Percentiles rank a stretch among this genome's conserved stretches.
These are phyloP conservation scores for Drosophila quinaria DNA, from an alignment of 2,888 invertebrate species.

Conservation along the genomic window DNA sequence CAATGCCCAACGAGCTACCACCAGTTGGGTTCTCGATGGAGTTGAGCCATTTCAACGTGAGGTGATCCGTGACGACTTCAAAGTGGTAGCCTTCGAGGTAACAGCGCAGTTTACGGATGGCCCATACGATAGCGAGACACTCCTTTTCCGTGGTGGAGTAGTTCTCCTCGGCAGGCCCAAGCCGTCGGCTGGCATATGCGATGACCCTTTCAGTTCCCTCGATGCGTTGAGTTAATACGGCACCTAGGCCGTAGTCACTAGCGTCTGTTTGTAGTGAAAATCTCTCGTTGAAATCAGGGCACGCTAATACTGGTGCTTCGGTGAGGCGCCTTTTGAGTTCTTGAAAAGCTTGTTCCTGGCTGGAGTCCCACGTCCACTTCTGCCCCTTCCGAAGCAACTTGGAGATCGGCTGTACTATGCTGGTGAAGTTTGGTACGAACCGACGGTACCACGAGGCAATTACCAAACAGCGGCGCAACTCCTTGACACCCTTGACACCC, in stretches of 20 bases:
- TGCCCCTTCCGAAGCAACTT: too few relatives aligned
- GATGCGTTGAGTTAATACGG: background rate
- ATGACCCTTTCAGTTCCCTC: background rate
- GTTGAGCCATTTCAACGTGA: constrained; percentile 5
- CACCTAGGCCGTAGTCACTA: background rate
- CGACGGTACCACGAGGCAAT: constrained; percentile 13
- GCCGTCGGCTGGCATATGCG: constrained; percentile 1
- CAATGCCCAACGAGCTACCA: background rate
- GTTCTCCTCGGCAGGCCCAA: constrained; percentile 28
- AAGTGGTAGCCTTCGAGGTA: background rate
- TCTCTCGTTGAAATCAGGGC: background rate
- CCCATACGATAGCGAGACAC: background rate
- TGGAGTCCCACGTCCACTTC: too few relatives aligned
- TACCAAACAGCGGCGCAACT: background rate
- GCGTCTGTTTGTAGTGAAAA: background rate
- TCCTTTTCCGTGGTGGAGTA: constrained; percentile 27
- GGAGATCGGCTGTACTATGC: too few relatives aligned
- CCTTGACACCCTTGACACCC: too few relatives aligned
- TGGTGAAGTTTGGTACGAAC: constrained; percentile 5
- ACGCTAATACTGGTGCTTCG: background rate
- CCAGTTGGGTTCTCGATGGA: constrained; percentile 12
- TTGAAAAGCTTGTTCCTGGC: background rate
- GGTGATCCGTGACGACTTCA: background rate
- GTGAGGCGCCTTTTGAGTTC: background rate
- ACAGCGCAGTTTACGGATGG: background rate